Conservation (phyloP, 2,797 vertebrate genomes). For the Trichosurus vulpecula region DNA sequence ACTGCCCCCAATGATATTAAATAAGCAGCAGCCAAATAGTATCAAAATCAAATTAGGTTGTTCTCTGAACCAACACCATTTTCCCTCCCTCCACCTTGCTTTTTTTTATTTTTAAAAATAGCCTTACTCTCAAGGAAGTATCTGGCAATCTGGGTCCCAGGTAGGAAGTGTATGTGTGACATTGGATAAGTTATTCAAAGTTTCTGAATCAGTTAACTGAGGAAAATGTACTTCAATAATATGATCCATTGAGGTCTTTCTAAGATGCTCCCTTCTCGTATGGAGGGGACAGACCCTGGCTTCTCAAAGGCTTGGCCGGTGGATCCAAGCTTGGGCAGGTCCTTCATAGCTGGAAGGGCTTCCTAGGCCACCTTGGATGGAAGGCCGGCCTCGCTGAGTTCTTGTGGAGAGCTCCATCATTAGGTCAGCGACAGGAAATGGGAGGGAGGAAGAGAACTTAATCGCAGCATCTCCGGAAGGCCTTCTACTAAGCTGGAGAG, state of each 20-base stretch:
- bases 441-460: neutral
- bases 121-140: neutral
- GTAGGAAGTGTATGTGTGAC: neutral
- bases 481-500: neutral
- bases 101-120: neutral
- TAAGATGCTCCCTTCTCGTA: neutral
- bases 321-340: neutral
- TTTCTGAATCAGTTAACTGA: neutral
- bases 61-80: neutral
- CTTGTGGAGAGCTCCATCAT: neutral
- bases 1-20: neutral
- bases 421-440: neutral
- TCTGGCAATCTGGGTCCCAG: neutral
- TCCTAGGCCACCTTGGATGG: neutral
- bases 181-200: neutral
- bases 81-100: neutral
- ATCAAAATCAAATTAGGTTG: neutral
- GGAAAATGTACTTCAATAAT: neutral
- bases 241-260: neutral
- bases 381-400: neutral
- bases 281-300: neutral
- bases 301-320: neutral
- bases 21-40: neutral
- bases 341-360: neutral
- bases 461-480: neutral